Evolutionary conservation across 2,113 vertebrate species (phyloP), one percentile per base, ranked within the genome.

Genomic region (Paramormyrops kingsleyae): DNA sequence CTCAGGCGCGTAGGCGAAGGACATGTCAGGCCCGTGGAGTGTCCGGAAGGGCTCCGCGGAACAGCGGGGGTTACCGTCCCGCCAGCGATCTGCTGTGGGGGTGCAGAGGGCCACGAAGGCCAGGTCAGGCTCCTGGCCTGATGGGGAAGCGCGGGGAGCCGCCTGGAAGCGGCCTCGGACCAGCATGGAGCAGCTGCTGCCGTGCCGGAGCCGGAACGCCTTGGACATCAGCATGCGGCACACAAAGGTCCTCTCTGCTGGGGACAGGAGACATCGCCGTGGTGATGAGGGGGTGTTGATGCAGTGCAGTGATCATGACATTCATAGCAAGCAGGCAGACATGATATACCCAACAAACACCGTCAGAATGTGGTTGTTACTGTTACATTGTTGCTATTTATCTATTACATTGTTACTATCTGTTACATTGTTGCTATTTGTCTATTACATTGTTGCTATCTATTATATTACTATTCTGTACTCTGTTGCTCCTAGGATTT

Each of bases 21-120:
- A 95, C 97, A 97, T 97, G 86, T 98, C 97, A 0, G 94, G 92
- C 9, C 90, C 24, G 47, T 97, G 97, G 0, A 74, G 88, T 62
- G 95, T 97, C 88, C 66, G 91, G 93, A 98, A 97, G 84, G 91
- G n/a, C 90, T 62, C 0, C 89, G 89, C 49, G 70, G 89, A 91
- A 88, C 91, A 50, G 24, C 0, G 4, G 9, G 89, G 77, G 66
- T 91, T 89, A 0, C 15, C 9, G n/a, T 83, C 87, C 0, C 1
- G 87, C 87, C 93, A 90, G 0, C 92, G 91, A 93, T 90, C 89
- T 0, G 50, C 89, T 0, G 96, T 87, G 0, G 97, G 97, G 0
- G 94, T 95, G 90, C 97, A 98, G 90, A 98, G 92, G 12, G 96
- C 95, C 59, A 96, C 90, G n/a, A 98, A 96, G 77, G 96, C 92